These are phyloP conservation scores for Centruroides vittatus DNA, from an alignment of 1,140 invertebrate genomes.

Conservation along the genomic window DNA sequence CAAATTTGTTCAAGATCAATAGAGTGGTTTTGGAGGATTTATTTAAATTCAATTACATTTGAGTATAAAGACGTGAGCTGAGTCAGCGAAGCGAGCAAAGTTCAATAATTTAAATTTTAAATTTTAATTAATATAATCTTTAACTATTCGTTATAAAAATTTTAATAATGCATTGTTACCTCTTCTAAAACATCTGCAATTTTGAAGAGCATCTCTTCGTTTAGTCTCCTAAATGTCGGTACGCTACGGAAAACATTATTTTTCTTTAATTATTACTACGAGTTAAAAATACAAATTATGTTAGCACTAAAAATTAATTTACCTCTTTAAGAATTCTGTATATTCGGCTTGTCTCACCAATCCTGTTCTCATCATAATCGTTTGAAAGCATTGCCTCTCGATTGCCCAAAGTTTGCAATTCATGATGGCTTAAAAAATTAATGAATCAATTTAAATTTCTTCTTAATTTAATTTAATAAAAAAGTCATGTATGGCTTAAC, in stretches of 20 bases:
- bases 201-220: slow-evolving; percentile 94
- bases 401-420: slow-evolving; percentile 96
- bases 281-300: no score
- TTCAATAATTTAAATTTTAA: no score
- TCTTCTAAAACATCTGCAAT: slow-evolving; percentile 97
- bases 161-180: slow-evolving; percentile 32
- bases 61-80: no score
- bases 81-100: no score
- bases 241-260: slow-evolving; percentile 46
- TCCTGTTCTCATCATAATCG: slow-evolving; percentile 98
- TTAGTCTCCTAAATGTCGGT: slow-evolving; percentile 88
- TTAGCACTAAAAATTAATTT: slow-evolving; percentile 15
- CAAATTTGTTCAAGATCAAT: no score
- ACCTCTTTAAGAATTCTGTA: slow-evolving; percentile 96
- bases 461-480: no score
- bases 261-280: no score
- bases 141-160: no score
- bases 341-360: slow-evolving; percentile 91
- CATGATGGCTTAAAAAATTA: slow-evolving; percentile 51
- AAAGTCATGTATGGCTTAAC: no score
- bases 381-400: slow-evolving; percentile 96
- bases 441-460: not conserved
- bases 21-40: no score
- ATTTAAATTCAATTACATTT: no score
- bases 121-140: no score